phyloP scores from a whole-genome alignment of 2,797 vertebrate genomes.

The Onychomys torridus region DNA sequence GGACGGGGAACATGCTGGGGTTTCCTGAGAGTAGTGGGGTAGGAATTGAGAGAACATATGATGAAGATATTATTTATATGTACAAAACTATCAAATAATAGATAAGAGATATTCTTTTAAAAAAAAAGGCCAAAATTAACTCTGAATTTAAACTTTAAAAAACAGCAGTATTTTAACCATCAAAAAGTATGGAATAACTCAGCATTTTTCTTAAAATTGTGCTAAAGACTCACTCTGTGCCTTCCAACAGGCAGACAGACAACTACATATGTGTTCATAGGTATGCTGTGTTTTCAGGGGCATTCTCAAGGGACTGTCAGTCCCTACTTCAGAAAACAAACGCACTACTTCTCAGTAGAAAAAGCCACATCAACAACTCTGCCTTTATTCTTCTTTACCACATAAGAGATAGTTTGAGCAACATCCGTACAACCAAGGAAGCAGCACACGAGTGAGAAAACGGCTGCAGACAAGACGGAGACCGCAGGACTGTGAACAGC shows the following conservation, averaged over 20 bases:
- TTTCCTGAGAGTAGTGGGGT: not conserved
- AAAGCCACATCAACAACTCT: constrained; percentile 26
- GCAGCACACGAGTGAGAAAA: constrained; percentile 27
- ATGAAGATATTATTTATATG: not conserved
- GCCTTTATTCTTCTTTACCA: constrained; percentile 58
- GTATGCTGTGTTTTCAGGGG: not conserved
- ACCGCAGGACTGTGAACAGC: not conserved
- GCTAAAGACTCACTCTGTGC: constrained; percentile 4
- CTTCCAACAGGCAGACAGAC: not conserved
- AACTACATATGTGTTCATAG: not conserved
- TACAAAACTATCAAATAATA: not conserved
- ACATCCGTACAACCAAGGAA: not conserved
- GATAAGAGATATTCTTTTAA: not conserved
- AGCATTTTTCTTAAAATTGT: constrained; percentile 45
- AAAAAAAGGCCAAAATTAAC: not conserved
- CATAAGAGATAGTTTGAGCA: constrained; percentile 22
- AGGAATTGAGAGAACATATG: not conserved
- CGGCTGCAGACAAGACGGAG: not conserved
- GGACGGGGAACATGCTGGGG: not conserved
- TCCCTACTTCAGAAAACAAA: not conserved
- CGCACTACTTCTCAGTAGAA: constrained; percentile 60
- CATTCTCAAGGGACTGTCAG: not conserved
- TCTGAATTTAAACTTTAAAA: not conserved
- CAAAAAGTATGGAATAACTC: constrained; percentile 27
- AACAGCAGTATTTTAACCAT: constrained; percentile 14